Conservation (phyloP, 2,797 vertebrate species). For the Cercopithecus petaurista region DNA sequence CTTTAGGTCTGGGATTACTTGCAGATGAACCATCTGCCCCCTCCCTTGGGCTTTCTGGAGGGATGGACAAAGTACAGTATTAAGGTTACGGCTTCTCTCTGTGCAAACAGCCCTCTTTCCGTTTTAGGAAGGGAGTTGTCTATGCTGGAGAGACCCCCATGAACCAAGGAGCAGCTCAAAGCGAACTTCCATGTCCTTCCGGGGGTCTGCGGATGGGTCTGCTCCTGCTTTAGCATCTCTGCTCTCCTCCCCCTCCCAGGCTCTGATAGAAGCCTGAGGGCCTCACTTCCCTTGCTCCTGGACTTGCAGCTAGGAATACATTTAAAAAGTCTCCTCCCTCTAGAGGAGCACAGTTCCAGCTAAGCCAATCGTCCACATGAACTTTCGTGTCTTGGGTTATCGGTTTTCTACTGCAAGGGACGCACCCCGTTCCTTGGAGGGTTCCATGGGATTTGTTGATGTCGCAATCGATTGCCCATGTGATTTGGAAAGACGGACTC, state of each 20-base stretch:
- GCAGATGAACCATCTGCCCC: not conserved
- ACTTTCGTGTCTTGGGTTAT: conserved; percentile 33
- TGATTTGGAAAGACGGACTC: not conserved
- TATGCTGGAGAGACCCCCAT: fast-evolving
- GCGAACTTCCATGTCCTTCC: not conserved
- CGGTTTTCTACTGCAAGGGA: conserved; percentile 7
- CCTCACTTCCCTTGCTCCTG: not conserved
- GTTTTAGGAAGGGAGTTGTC: not conserved
- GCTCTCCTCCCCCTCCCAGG: not conserved
- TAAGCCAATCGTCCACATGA: conserved; percentile 52
- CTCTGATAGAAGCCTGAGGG: not conserved
- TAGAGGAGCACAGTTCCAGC: not conserved
- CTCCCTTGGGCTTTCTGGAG: not conserved
- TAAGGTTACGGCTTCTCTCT: not conserved
- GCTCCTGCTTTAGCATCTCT: not conserved
- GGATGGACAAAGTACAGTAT: not conserved
- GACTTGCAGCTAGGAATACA: not conserved
- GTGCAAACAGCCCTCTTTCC: too few species aligned
- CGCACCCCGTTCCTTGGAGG: conserved; percentile 43
- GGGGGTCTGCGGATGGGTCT: not conserved
- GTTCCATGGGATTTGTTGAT: not conserved
- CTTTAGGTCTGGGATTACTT: too few species aligned
- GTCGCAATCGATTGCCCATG: conserved; percentile 31
- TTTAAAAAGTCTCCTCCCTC: not conserved
- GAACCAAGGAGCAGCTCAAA: not conserved